These are phyloP conservation scores for Eufriesea mexicana DNA, from an alignment of 1,140 invertebrate genomes.

Conservation along the genomic window DNA sequence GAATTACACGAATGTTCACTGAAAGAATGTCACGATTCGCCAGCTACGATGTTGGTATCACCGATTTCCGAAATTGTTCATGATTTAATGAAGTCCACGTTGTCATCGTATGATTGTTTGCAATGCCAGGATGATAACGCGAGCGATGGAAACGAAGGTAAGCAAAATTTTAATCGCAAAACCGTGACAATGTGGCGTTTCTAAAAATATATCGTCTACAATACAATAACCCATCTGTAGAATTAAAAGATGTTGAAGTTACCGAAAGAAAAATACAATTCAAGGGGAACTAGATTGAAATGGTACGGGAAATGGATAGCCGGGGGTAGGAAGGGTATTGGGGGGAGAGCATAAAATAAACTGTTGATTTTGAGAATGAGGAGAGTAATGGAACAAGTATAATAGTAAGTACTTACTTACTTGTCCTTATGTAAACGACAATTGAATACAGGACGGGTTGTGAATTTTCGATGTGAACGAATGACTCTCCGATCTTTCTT, in stretches of 20 bases:
- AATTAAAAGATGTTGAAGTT: background rate
- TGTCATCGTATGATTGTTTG: conserved; percentile 32
- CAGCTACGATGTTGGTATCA: conserved; percentile 31
- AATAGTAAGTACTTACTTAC: background rate
- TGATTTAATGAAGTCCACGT: conserved; percentile 59
- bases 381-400: background rate
- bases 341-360: background rate
- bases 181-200: too few relatives aligned
- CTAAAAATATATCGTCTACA: too few relatives aligned
- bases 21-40: background rate
- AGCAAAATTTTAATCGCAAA: background rate
- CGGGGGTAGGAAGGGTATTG: background rate
- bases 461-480: background rate
- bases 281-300: background rate
- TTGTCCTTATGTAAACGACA: background rate
- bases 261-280: background rate
- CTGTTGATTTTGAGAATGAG: background rate
- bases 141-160: conserved; percentile 1
- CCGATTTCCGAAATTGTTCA: conserved; percentile 65
- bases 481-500: too few relatives aligned
- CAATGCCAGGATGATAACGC: background rate
- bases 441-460: background rate
- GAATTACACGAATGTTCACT: conserved; percentile 34
- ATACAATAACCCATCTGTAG: background rate
- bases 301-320: background rate